phyloP scores from a whole-genome alignment of 2,797 vertebrate genomes.

The Thaleichthys pacificus region DNA sequence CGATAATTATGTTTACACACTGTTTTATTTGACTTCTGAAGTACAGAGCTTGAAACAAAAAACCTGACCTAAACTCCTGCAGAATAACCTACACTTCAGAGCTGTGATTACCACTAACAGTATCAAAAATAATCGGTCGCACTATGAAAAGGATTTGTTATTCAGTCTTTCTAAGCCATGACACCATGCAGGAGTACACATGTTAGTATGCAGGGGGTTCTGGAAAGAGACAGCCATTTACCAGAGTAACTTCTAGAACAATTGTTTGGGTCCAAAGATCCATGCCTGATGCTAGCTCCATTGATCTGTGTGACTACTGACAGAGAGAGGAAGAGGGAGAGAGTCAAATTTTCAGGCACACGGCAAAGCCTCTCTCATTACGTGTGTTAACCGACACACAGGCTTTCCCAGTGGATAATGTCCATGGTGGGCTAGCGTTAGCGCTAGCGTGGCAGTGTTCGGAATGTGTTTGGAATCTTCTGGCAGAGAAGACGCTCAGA shows the following conservation, averaged over 20 bases:
- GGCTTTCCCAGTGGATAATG: conserved; percentile 21
- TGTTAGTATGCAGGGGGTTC: conserved; percentile 45
- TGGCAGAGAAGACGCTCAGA: conserved; percentile 26
- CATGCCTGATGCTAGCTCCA: conserved; percentile 62
- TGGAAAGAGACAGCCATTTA: conserved; percentile 44
- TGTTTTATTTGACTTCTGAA: not conserved
- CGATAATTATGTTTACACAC: not conserved
- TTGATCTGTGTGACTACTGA: conserved; percentile 64
- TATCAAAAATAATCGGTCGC: too few relatives aligned
- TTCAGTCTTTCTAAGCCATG: conserved; percentile 27
- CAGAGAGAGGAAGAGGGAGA: conserved; percentile 13
- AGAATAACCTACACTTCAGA: too few relatives aligned
- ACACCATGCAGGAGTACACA: conserved; percentile 41
- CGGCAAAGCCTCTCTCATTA: conserved; percentile 40
- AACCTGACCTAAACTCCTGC: not conserved
- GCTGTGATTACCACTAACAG: too few relatives aligned
- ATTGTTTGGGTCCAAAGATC: conserved; percentile 67
- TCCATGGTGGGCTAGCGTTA: conserved; percentile 3
- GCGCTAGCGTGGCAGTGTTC: not conserved
- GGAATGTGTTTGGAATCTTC: conserved; percentile 6
- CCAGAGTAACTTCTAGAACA: conserved; percentile 62
- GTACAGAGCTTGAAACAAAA: not conserved
- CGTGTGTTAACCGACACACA: conserved; percentile 30
- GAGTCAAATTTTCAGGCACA: conserved; percentile 37
- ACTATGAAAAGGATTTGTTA: too few relatives aligned